A percentile compares a stretch with the other conserved stretches of the same genome.
Evolutionary conservation across 2,113 vertebrate genomes (phyloP).

Genomic region (Hippolais icterina): DNA sequence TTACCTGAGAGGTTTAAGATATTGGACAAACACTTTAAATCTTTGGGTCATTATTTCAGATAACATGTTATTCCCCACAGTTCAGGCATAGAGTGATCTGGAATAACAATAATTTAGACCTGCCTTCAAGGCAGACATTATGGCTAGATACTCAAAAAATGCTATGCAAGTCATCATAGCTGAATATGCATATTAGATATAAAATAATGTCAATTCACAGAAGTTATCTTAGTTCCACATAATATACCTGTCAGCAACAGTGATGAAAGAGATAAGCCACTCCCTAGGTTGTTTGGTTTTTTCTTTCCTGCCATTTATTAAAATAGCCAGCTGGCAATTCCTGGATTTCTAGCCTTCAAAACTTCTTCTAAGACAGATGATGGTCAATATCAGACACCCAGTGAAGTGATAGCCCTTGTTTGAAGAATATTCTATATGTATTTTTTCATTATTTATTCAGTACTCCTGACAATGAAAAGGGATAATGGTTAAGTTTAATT

Average conservation of each 20-base stretch:
- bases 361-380: not conserved
- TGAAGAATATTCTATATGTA: not conserved
- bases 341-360: not conserved
- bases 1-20: not conserved
- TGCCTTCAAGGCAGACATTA: not conserved
- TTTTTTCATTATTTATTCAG: not conserved
- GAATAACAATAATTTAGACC: not conserved
- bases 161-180: not conserved
- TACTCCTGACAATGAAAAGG: not conserved
- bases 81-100: not conserved
- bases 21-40: not conserved
- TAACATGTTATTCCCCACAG: not conserved
- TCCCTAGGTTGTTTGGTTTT: not conserved
- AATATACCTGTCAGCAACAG: not conserved
- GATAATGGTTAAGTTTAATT: not conserved
- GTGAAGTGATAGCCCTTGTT: not conserved
- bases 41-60: not conserved
- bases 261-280: not conserved
- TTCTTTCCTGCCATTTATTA: not conserved
- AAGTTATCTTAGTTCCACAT: not conserved
- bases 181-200: not conserved
- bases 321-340: not conserved
- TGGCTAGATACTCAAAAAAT: not conserved
- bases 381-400: not conserved
- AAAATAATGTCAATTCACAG: not conserved